phyloP scores from a whole-genome alignment of 2,113 vertebrate species.

The Hippoglossus stenolepis region DNA sequence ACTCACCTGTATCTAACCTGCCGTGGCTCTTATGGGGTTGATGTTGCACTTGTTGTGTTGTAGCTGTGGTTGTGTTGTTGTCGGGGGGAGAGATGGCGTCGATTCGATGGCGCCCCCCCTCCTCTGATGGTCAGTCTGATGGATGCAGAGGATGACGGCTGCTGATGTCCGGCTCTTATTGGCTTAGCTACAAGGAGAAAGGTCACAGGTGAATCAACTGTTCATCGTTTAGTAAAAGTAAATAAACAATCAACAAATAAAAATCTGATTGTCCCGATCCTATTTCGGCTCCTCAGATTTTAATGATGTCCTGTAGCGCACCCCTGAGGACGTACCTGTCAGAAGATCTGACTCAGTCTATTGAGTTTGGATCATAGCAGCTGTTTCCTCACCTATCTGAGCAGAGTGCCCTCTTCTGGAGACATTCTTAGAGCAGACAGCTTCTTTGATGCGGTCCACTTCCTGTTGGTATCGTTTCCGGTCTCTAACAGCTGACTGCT shows the following conservation, averaged over 20 bases:
- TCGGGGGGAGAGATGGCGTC: constrained; percentile 81
- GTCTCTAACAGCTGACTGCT: constrained; percentile 89
- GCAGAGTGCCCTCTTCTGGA: constrained; percentile 88
- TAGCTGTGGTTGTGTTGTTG: constrained; percentile 42
- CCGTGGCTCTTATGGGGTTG: constrained; percentile 39
- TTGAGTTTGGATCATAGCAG: background rate
- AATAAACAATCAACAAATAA: background rate
- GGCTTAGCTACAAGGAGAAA: constrained; percentile 86
- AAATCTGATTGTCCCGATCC: too few species aligned
- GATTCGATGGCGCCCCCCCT: constrained; percentile 75
- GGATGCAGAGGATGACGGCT: constrained; percentile 83
- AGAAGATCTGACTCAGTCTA: background rate
- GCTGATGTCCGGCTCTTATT: constrained; percentile 87
- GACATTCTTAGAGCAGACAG: constrained; percentile 89
- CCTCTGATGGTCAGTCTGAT: constrained; percentile 84
- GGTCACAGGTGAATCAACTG: background rate
- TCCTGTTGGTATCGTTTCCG: constrained; percentile 96
- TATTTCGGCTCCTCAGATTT: too few species aligned
- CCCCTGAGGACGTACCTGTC: too few species aligned
- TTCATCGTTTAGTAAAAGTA: background rate
- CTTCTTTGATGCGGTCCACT: constrained; percentile 96
- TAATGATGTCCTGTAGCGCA: too few species aligned
- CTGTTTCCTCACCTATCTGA: constrained; percentile 86
- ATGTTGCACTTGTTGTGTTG: constrained; percentile 8
- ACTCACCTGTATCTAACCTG: constrained; percentile 58